Evolutionary conservation across 2,113 vertebrate species (phyloP).

Genomic region (Labrus mixtus): DNA sequence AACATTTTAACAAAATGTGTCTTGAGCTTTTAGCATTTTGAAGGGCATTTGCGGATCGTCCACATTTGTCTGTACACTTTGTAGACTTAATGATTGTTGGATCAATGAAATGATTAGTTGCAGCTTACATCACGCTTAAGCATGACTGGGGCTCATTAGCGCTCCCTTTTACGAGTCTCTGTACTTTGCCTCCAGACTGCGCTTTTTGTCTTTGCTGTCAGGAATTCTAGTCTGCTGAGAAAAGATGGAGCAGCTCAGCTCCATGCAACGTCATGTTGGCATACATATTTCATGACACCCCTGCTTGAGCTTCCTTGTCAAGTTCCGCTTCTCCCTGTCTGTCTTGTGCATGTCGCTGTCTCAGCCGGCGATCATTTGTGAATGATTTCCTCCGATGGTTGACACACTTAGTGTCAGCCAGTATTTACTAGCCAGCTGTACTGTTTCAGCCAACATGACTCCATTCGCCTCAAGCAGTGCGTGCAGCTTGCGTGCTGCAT

Average conservation of each 20-base stretch:
- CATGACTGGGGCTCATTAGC: slow-evolving; percentile 52
- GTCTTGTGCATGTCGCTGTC: slow-evolving; percentile 38
- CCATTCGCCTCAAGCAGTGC: slow-evolving; percentile 30
- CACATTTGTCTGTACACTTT: neutral
- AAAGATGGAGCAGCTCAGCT: slow-evolving; percentile 33
- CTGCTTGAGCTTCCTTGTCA: slow-evolving; percentile 40
- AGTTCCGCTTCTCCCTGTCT: slow-evolving; percentile 15
- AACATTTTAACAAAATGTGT: neutral
- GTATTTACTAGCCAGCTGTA: slow-evolving; percentile 61
- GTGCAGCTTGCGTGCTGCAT: slow-evolving; percentile 45
- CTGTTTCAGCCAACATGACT: slow-evolving; percentile 41
- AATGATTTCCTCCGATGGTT: slow-evolving; percentile 58
- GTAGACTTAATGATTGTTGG: neutral
- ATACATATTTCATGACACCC: slow-evolving; percentile 56
- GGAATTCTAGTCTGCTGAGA: slow-evolving; percentile 32
- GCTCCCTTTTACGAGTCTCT: slow-evolving; percentile 37
- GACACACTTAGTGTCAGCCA: slow-evolving; percentile 54
- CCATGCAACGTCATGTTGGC: slow-evolving; percentile 54
- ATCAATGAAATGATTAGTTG: slow-evolving; percentile 30
- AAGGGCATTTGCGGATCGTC: neutral
- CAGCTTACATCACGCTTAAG: slow-evolving; percentile 43
- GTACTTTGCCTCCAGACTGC: slow-evolving; percentile 29
- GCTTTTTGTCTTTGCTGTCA: slow-evolving; percentile 21
- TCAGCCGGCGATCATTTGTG: slow-evolving; percentile 39
- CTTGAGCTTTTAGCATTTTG: neutral